Evolutionary conservation across 2,797 vertebrate genomes (phyloP).

Genomic region (Protosalanx chinensis): DNA sequence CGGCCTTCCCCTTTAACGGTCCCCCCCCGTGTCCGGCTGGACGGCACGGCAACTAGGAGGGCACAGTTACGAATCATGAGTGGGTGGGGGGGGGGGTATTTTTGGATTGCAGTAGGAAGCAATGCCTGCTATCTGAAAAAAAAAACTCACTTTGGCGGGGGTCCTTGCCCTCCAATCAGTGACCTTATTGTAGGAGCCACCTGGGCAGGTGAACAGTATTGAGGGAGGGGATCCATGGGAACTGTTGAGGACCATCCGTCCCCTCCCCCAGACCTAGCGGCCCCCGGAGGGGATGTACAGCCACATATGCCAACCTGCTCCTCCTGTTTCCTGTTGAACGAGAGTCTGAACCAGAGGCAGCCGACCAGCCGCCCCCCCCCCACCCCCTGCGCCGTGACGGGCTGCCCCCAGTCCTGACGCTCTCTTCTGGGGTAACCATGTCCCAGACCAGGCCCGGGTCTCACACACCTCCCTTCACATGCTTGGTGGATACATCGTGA

Average conservation of each 20-base stretch:
- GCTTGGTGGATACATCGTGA: no score
- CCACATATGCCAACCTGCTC: no score
- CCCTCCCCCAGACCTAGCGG: no score
- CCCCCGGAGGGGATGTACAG: no score
- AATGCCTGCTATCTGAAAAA: not conserved
- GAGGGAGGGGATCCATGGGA: conserved; percentile 6
- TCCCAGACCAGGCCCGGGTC: no score
- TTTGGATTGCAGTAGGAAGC: conserved; percentile 27
- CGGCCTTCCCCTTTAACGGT: conserved; percentile 41
- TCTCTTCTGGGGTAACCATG: no score
- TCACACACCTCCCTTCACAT: no score
- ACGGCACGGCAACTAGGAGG: conserved; percentile 23
- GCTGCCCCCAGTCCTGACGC: no score
- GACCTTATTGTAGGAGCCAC: conserved; percentile 22
- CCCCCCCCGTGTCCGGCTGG: conserved; percentile 25
- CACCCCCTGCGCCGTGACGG: no score
- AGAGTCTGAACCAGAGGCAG: no score
- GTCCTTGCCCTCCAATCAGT: conserved; percentile 50
- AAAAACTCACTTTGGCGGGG: conserved; percentile 62
- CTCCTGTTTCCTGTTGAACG: no score
- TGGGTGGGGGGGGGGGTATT: conserved; percentile 6
- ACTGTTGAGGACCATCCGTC: not conserved
- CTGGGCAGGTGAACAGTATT: conserved; percentile 5
- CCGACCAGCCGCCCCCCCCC: no score
- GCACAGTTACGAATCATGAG: not conserved